Evolutionary conservation across 2,797 vertebrate species (phyloP), one percentile per base, ranked within the genome.

Genomic region (Helicolenus hilgendorfi): DNA sequence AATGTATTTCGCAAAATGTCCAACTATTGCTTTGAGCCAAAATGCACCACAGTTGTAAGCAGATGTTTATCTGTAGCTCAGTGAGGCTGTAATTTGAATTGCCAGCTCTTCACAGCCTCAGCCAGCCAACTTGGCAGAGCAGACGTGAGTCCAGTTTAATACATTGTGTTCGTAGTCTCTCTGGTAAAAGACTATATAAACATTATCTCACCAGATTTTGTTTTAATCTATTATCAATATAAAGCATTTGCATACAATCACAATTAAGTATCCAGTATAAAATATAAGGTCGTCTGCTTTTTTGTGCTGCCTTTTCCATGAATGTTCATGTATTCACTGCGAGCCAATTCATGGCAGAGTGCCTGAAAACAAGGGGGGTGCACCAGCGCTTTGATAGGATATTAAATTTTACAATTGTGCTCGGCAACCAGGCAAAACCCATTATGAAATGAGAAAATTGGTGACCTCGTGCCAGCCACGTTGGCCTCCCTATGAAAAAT

Each of bases 401-500:
- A 75, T 83, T 82, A 58, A 75, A 93, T 86, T 84, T 80, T 55
- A 77, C 72, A 84, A 68, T 76, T 85, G 78, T 64, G 62, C 86
- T 69, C 62, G 31, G 49, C 65, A 83, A 84, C 69, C 58, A 53
- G 18, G 81, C 35, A 81, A 77, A 88, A 81, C 78, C 77, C 77
- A 89, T 91, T 83, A 72, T 63, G 75, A 85, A 86, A 80, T 41
- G 70, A 89, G 79, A 83, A 90, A 79, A 89, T 24, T 38, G 58
- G 58, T 56, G 86, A 85, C 78, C 88, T 84, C 4, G 15, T 62
- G 13, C 26, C 29, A 11, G 74, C 49, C 68, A 62, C 60, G 81
- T 77, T 79, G 73, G 49, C 72, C 80, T 35, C 49, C 33, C 49
- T 7, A 45, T 77, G 65, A 79, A 79, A 86, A 82, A 79, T 18